Evolutionary conservation across 2,797 vertebrate genomes (phyloP).

Genomic region (Champsocephalus gunnari): DNA sequence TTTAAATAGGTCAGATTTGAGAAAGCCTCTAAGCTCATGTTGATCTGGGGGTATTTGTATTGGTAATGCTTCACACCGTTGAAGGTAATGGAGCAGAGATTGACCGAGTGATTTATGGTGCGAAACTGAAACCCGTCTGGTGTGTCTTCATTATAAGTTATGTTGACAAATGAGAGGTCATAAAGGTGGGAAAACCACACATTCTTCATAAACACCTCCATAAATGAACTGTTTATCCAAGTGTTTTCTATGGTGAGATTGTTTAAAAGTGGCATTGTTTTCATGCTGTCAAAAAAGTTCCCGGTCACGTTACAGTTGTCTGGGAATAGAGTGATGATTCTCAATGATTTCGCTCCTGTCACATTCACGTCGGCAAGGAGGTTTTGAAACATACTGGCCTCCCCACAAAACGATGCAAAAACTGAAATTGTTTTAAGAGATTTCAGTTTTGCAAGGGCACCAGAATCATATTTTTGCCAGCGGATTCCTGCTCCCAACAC

Average conservation of each 20-base stretch:
- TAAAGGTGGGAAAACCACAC: slow-evolving; percentile 61
- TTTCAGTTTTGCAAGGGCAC: slow-evolving; percentile 67
- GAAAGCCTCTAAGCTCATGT: slow-evolving; percentile 52
- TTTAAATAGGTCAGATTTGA: slow-evolving; percentile 67
- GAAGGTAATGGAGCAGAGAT: slow-evolving; percentile 58
- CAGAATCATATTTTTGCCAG: slow-evolving; percentile 67
- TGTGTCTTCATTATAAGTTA: slow-evolving; percentile 79
- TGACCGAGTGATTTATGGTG: slow-evolving; percentile 54
- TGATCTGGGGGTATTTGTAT: slow-evolving; percentile 71
- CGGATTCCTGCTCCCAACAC: slow-evolving; percentile 53
- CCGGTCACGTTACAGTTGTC: slow-evolving; percentile 50
- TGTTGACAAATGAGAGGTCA: slow-evolving; percentile 66
- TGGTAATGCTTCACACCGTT: slow-evolving; percentile 71
- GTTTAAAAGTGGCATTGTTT: slow-evolving; percentile 48
- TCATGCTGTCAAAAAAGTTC: slow-evolving; percentile 62
- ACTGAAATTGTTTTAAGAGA: slow-evolving; percentile 67
- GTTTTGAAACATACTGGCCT: slow-evolving; percentile 57
- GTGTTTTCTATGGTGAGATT: slow-evolving; percentile 69
- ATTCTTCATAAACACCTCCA: slow-evolving; percentile 62
- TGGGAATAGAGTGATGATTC: slow-evolving; percentile 62
- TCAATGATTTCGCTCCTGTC: slow-evolving; percentile 43
- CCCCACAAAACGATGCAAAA: slow-evolving; percentile 67
- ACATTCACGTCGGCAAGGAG: slow-evolving; percentile 69
- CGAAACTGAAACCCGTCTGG: slow-evolving; percentile 66
- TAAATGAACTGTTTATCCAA: slow-evolving; percentile 71